Base-by-base conservation (phyloP, 2,888 invertebrate genomes). In the Dynastes tityus region DNA sequence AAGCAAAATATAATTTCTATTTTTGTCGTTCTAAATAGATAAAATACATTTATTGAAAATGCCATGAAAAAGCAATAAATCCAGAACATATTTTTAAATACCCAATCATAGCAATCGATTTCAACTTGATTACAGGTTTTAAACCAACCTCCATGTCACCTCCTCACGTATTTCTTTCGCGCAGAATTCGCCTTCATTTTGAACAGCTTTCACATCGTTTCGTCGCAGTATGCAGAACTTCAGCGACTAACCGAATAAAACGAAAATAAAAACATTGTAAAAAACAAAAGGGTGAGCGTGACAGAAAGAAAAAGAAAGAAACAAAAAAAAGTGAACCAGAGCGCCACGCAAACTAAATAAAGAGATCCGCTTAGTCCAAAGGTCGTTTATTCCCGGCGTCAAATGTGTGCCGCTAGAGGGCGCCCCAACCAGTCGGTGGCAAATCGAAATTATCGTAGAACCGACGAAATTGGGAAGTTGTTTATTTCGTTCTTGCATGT, bases 391-490 rank as follows among this genome's bases (percentile, higher is more conserved):
- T n/a, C 53, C n/a, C n/a, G n/a, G 16, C 16, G 53, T 16, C 53
- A 53, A 53, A 53, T 53, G 16, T 11, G n/a, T 8, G n/a, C 16
- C 55, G 55, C 13, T 5, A 58, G 45, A 45, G 11, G 45, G 8
- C 45, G 45, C 8, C 45, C 8, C 45, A 16, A n/a, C n/a, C 16
- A 53, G n/a, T 16, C 13, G 45, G 53, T 37, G 53, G 29, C 70
- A 53, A 71, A 71, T 55, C 53, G 70, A 58, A 71, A 71, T 71
- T 71, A 71, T 71, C 53, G 37, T 37, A 5, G 37, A n/a, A 55
- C 37, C 37, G 71, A 71, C 58, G 71, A 37, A 58, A 71, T 71
- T 71, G 58, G n/a, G 8, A 71, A 58, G 55, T 71, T 71, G 71
- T 71, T 71, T 71, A 71, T 71, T 71, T 71, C 71, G 58, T 71